Conservation (phyloP, 2,113 vertebrate species). For the Pangasianodon gigas region DNA sequence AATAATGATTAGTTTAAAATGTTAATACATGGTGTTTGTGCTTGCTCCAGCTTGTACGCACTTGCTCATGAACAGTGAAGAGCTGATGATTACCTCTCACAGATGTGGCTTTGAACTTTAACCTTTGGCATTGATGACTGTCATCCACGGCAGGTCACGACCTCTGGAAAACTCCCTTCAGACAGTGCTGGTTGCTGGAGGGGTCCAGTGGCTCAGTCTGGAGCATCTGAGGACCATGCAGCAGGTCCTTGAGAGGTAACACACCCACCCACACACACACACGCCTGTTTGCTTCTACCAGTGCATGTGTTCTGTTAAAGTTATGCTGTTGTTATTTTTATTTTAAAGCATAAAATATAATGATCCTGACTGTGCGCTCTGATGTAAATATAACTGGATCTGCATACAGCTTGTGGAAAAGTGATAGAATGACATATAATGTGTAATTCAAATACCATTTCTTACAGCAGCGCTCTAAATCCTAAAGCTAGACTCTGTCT, state of each 20-base stretch:
- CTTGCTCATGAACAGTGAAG: not conserved
- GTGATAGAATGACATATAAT: not conserved
- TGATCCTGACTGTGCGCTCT: not conserved
- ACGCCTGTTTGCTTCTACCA: not conserved
- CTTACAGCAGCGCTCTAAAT: not conserved
- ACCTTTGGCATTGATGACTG: slow-evolving; percentile 56
- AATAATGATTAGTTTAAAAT: not conserved
- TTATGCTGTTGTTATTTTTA: not conserved
- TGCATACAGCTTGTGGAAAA: not conserved
- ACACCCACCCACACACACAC: slow-evolving; percentile 24
- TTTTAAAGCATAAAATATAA: not conserved
- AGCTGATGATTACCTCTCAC: slow-evolving; percentile 3
- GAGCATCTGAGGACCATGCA: slow-evolving; percentile 85
- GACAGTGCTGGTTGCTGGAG: slow-evolving; percentile 90
- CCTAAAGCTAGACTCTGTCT: not conserved
- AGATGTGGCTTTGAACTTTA: slow-evolving; percentile 35
- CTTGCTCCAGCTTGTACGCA: not conserved
- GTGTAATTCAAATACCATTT: not conserved
- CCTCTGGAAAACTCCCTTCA: slow-evolving; percentile 83
- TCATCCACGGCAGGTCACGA: slow-evolving; percentile 78
- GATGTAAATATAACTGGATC: not conserved
- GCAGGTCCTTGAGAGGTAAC: slow-evolving; percentile 84
- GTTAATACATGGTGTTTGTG: too few relatives aligned
- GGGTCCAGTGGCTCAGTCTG: slow-evolving; percentile 93
- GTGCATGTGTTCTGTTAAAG: not conserved